Evolutionary conservation across 1,140 invertebrate species (phyloP).

Genomic region (Eubasilissa regina): DNA sequence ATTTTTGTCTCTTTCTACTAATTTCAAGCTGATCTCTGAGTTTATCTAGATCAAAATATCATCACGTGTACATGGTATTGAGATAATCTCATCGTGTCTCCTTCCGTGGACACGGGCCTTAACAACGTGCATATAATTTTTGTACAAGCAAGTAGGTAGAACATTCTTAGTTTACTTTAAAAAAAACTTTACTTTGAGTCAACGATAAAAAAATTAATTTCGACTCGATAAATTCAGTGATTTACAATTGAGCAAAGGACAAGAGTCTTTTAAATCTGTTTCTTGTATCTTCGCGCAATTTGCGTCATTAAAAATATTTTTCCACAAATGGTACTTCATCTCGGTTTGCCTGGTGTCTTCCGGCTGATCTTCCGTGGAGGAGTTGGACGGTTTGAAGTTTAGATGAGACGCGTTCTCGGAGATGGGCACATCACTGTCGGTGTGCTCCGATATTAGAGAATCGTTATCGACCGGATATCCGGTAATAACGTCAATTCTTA

Average conservation of each 20-base stretch:
- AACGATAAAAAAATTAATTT: background rate
- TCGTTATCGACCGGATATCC: slow-evolving; percentile 57
- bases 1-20: too few species aligned
- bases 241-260: slow-evolving; percentile 51
- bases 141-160: too few species aligned
- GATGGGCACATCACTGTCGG: slow-evolving; percentile 41
- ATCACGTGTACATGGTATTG: too few species aligned
- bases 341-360: background rate
- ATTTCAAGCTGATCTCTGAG: too few species aligned
- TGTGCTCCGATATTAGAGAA: slow-evolving; percentile 49
- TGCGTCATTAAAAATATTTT: slow-evolving; percentile 5
- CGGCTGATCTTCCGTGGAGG: background rate
- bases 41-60: too few species aligned
- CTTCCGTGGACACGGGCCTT: too few species aligned
- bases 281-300: background rate
- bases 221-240: slow-evolving; percentile 49
- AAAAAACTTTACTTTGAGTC: background rate
- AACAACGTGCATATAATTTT: too few species aligned
- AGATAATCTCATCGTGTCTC: too few species aligned
- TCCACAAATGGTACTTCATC: slow-evolving; percentile 17
- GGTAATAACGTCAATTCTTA: slow-evolving; percentile 67
- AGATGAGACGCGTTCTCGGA: slow-evolving; percentile 39
- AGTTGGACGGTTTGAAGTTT: background rate
- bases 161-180: background rate
- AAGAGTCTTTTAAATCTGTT: background rate